Evolutionary conservation across 2,113 vertebrate species (phyloP).

Genomic region (Tyto alba): DNA sequence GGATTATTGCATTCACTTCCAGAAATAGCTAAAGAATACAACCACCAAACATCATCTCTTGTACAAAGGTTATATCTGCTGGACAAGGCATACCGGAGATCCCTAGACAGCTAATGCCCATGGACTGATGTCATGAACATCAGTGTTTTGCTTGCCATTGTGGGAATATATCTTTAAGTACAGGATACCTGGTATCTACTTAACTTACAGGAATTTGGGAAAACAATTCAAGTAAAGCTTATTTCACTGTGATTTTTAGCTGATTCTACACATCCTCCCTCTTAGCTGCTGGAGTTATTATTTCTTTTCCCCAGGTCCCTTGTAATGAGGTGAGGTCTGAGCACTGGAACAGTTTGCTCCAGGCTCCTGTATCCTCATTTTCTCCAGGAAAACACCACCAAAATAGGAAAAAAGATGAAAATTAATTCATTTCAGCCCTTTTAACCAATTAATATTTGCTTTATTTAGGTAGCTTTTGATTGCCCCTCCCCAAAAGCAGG

Average conservation of each 20-base stretch:
- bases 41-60: not conserved
- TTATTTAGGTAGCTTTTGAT: not conserved
- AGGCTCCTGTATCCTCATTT: not conserved
- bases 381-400: not conserved
- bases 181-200: not conserved
- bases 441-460: not conserved
- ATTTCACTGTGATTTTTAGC: not conserved
- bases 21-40: constrained; percentile 39
- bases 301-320: not conserved
- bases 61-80: not conserved
- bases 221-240: not conserved
- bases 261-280: not conserved
- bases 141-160: not conserved
- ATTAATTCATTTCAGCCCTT: not conserved
- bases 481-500: not conserved
- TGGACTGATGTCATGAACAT: not conserved
- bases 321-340: not conserved
- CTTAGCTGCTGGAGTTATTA: not conserved
- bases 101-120: not conserved
- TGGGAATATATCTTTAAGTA: not conserved
- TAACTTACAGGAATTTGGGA: not conserved
- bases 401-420: not conserved
- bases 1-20: constrained; percentile 13
- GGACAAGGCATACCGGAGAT: not conserved
- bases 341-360: not conserved